Percentiles rank a stretch among this genome's conserved stretches.
phyloP scores from a whole-genome alignment of 2,113 vertebrate species.

The Hepsetus odoe region DNA sequence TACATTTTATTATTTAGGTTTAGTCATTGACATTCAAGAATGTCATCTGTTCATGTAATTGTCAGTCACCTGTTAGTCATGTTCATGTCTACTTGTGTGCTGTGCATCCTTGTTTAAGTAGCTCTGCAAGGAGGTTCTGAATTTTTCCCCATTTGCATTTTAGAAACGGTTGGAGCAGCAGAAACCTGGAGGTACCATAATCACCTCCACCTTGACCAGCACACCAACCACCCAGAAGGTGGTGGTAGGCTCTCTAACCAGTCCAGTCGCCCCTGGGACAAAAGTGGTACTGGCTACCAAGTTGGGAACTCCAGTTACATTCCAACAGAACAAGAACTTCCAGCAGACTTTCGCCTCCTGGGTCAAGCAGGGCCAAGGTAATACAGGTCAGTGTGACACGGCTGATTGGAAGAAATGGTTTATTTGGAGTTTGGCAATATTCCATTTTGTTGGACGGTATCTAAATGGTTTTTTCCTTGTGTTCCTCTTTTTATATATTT shows the following conservation, averaged over 20 bases:
- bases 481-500: neutral
- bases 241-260: slow-evolving; percentile 79
- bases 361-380: slow-evolving; percentile 96
- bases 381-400: slow-evolving; percentile 79
- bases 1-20: neutral
- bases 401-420: neutral
- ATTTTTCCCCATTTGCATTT: slow-evolving; percentile 13
- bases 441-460: neutral
- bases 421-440: neutral
- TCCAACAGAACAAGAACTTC: slow-evolving; percentile 98
- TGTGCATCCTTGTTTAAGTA: neutral
- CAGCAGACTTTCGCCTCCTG: slow-evolving; percentile 97
- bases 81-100: neutral
- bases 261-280: slow-evolving; percentile 83
- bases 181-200: slow-evolving; percentile 72
- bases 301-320: slow-evolving; percentile 90
- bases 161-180: slow-evolving; percentile 95
- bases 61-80: neutral
- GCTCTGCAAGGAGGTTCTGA: neutral
- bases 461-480: neutral
- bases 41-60: neutral
- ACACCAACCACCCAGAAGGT: slow-evolving; percentile 83
- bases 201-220: slow-evolving; percentile 73
- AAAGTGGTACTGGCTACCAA: slow-evolving; percentile 95
- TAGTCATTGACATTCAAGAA: too few species aligned